These are phyloP conservation scores for Brachionus rubens DNA, from an alignment of 1,140 invertebrate genomes.

Conservation along the genomic window DNA sequence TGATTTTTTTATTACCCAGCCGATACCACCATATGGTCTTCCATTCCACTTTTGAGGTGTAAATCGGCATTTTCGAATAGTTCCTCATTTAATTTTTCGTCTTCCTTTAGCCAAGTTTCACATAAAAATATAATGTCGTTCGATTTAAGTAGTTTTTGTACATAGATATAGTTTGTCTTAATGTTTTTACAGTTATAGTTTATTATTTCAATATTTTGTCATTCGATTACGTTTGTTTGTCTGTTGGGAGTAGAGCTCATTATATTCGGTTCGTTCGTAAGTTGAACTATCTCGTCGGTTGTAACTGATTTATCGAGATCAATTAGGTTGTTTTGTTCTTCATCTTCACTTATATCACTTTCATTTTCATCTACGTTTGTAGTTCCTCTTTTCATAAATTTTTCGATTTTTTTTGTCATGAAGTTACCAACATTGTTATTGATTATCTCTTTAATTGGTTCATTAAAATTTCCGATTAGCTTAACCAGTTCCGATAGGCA, in stretches of 20 bases:
- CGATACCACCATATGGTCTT: slow-evolving; percentile 12
- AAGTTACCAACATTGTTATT: neutral
- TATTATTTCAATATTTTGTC: neutral
- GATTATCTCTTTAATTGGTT: neutral
- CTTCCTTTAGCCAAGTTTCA: slow-evolving; percentile 3
- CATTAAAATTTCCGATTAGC: neutral
- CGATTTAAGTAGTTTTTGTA: neutral
- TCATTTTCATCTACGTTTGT: no score
- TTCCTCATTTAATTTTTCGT: no score
- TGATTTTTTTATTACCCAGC: neutral
- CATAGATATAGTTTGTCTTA: neutral
- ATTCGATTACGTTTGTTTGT: no score
- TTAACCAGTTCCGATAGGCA: neutral
- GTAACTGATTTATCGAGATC: no score
- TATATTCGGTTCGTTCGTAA: no score
- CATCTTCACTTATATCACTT: no score
- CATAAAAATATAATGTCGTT: slow-evolving; percentile 23
- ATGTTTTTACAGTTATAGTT: slow-evolving; percentile 39
- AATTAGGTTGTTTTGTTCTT: no score
- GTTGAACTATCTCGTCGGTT: no score
- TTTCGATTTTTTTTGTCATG: no score
- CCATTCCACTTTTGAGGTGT: neutral
- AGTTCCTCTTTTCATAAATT: no score
- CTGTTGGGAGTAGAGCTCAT: no score
- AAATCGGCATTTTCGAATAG: no score